Evolutionary conservation across 2,797 vertebrate species (phyloP).

Genomic region (Lagocephalus sceleratus): DNA sequence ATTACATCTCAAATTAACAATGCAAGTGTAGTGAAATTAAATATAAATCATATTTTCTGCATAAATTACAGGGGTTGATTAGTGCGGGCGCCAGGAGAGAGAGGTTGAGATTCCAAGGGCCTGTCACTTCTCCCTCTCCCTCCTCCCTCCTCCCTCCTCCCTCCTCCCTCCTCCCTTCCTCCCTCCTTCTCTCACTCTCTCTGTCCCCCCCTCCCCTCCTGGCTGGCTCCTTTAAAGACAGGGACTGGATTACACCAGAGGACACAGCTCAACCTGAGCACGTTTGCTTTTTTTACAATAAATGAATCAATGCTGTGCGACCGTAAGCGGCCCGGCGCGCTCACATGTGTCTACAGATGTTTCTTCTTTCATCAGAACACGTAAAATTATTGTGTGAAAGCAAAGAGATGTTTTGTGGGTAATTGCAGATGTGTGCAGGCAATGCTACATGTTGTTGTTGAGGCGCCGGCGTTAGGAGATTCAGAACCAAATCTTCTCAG

Average conservation of each 20-base stretch:
- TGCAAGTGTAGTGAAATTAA: conserved; percentile 99
- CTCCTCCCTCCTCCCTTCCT: conserved; percentile 58
- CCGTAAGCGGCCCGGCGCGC: conserved; percentile 13
- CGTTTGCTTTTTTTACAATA: conserved; percentile 42
- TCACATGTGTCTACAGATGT: background rate
- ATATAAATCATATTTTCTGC: conserved; percentile 99
- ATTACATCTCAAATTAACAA: conserved; percentile 99
- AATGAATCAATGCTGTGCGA: conserved; percentile 58
- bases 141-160: conserved; percentile 15
- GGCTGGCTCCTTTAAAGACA: conserved; percentile 69
- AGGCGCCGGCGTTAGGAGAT: no score
- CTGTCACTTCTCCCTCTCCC: conserved; percentile 82
- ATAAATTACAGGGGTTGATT: conserved; percentile 99
- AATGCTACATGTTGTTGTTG: no score
- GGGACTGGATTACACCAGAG: conserved; percentile 68
- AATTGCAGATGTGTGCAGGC: no score
- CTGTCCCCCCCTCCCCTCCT: conserved; percentile 45
- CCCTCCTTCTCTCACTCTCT: conserved; percentile 59
- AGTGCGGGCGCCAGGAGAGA: conserved; percentile 99
- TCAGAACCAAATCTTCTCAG: no score
- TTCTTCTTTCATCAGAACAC: background rate
- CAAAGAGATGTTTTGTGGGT: background rate
- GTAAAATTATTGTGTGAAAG: background rate
- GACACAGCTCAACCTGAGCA: conserved; percentile 49
- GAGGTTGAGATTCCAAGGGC: conserved; percentile 99